Conservation (phyloP, 2,888 invertebrate genomes). For the Bembecia ichneumoniformis region DNA sequence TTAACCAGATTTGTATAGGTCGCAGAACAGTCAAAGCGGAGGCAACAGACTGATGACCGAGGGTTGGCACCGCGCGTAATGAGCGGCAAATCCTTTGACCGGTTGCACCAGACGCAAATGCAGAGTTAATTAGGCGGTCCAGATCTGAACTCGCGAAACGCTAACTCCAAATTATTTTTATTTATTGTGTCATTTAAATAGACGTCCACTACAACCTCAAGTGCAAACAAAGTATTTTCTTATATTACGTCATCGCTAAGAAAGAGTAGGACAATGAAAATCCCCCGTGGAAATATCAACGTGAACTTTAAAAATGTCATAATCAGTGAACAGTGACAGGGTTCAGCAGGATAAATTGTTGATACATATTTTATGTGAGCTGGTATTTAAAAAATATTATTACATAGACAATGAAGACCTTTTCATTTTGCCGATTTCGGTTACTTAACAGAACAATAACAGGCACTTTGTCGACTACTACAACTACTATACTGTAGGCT, state of each 20-base stretch:
- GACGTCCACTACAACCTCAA: slow-evolving; percentile 14
- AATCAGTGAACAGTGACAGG: slow-evolving; percentile 29
- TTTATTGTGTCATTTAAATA: slow-evolving; percentile 43
- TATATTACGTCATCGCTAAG: not conserved
- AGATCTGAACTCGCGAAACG: slow-evolving; percentile 57
- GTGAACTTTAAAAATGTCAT: slow-evolving; percentile 65
- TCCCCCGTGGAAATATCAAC: slow-evolving; percentile 51
- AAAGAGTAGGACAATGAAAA: slow-evolving; percentile 14
- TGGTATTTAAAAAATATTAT: too few relatives aligned
- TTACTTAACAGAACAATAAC: too few relatives aligned
- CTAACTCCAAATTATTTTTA: slow-evolving; percentile 57
- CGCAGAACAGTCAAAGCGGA: slow-evolving; percentile 34
- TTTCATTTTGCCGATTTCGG: too few relatives aligned
- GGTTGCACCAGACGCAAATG: slow-evolving; percentile 50
- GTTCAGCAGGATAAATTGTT: not conserved
- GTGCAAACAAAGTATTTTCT: not conserved
- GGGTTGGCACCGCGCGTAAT: slow-evolving; percentile 49
- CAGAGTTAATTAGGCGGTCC: slow-evolving; percentile 63
- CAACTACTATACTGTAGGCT: too few relatives aligned
- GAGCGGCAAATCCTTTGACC: slow-evolving; percentile 68
- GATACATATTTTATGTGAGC: too few relatives aligned
- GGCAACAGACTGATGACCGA: slow-evolving; percentile 39
- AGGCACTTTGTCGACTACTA: too few relatives aligned
- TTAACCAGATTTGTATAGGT: slow-evolving; percentile 18
- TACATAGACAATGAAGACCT: too few relatives aligned